phyloP scores from a whole-genome alignment of 2,113 vertebrate genomes.

The Perognathus longimembris region DNA sequence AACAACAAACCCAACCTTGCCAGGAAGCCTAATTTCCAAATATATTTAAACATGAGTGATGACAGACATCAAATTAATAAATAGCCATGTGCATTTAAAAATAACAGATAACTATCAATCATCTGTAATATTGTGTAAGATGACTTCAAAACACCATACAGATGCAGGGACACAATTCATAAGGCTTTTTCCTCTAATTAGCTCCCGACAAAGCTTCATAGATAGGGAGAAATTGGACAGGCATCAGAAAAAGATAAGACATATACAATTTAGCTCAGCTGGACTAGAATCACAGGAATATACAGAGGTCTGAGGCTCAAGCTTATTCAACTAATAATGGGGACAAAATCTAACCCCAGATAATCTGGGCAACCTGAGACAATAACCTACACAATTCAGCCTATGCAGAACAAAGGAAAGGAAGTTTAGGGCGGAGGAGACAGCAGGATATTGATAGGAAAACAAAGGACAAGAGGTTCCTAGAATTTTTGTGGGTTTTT shows the following conservation, averaged over 20 bases:
- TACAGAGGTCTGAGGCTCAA: not conserved
- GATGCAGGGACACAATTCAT: conserved; percentile 21
- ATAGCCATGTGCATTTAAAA: conserved; percentile 41
- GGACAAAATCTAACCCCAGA: conserved; percentile 1
- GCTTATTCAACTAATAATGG: conserved; percentile 36
- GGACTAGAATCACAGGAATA: conserved; percentile 51
- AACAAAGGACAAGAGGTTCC: conserved; percentile 45
- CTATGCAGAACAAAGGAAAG: conserved; percentile 51
- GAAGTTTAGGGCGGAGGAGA: not conserved
- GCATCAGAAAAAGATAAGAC: conserved; percentile 44
- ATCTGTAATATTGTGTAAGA: conserved; percentile 29
- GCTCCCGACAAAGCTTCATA: conserved; percentile 62
- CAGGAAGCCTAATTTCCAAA: conserved; percentile 39
- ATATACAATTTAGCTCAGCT: conserved; percentile 36
- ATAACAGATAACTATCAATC: conserved; percentile 41
- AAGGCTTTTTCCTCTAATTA: conserved; percentile 67
- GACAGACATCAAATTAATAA: conserved; percentile 64
- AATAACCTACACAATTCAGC: not conserved
- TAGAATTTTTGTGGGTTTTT: not conserved
- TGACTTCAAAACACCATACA: conserved; percentile 47
- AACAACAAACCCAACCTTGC: too few relatives aligned
- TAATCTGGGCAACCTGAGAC: conserved; percentile 18
- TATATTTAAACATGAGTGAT: conserved; percentile 46
- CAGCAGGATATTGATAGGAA: conserved; percentile 45
- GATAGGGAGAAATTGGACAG: conserved; percentile 32